Evolutionary conservation across 2,113 vertebrate genomes (phyloP).

Genomic region (Acinonyx jubatus): DNA sequence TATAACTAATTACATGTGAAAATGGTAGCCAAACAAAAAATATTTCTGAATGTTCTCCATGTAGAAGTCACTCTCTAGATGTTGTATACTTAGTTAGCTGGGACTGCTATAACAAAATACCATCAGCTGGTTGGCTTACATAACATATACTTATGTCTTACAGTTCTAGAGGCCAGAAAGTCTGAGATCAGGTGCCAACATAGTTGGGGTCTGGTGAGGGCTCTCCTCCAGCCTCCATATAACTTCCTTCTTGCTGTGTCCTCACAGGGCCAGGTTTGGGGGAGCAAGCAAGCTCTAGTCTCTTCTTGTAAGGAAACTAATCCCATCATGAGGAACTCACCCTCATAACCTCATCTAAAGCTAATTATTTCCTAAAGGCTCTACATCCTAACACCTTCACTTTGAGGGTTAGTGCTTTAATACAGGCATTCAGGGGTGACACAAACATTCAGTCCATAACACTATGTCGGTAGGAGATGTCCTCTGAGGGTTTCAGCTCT

Average conservation of each 20-base stretch:
- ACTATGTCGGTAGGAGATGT: neutral
- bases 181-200: neutral
- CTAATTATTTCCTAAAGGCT: neutral
- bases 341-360: neutral
- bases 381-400: neutral
- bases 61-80: neutral
- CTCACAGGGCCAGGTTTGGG: accelerated
- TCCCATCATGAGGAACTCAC: neutral
- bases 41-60: neutral
- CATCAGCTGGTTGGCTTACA: neutral
- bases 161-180: neutral
- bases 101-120: neutral
- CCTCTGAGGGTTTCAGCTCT: neutral
- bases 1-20: neutral
- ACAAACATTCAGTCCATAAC: neutral
- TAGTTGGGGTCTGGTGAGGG: neutral
- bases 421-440: neutral
- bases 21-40: neutral
- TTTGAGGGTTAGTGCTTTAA: neutral
- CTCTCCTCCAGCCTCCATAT: neutral
- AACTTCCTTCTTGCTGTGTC: neutral
- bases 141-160: neutral
- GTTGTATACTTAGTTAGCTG: neutral
- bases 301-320: neutral
- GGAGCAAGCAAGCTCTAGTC: neutral